Base-by-base conservation (phyloP, 2,888 invertebrate species). In the Elysia crispata region DNA sequence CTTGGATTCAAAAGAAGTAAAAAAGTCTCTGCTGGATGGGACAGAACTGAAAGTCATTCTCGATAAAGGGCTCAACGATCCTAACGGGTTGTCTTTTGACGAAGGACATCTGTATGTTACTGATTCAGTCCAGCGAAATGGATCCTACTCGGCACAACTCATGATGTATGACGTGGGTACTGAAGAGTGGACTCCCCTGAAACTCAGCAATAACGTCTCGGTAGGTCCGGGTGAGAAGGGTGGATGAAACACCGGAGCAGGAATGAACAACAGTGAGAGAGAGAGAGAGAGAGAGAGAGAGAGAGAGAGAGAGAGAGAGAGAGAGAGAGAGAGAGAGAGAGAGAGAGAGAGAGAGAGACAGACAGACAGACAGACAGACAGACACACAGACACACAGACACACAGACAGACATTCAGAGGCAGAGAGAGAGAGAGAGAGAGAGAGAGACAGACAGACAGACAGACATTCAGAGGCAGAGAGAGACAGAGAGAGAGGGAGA, bases 1-100 rank as follows among this genome's bases (percentile, higher is more conserved):
- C 41, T 41, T 41, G 11, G 41, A 41, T 11, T 6, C 3, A 41
- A 11, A 41, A 11, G 11, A 41, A 41, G 41, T 41, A 11, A 41
- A 41, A 11, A 41, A 86, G n/a, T 77, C 86, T 18, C 83, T 86
- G 11, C 82, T 90, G 62, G 90, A 90, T 83, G 90, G 90, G 0
- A 81, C 84, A 8, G 77, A 87, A 31, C 77, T 80, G 1, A 72
- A 75, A 50, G 81, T 86, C 23, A 82, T 87, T 41, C 76, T 83
- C 11, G 77, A 83, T 50, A 79, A 82, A 1, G 85, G 82, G 20
- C 81, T 89, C 13, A 86, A 85, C 62, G 87, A 88, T 76, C 90
- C 89, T 18, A 86, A 88, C 66, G 89, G 87, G 0, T 77, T 90
- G 28, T 80, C 85, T 20, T 81, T 87, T 33, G 67, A 84, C 69